These are phyloP conservation scores for Indri indri DNA, from an alignment of 2,113 vertebrate genomes.

Conservation along the genomic window DNA sequence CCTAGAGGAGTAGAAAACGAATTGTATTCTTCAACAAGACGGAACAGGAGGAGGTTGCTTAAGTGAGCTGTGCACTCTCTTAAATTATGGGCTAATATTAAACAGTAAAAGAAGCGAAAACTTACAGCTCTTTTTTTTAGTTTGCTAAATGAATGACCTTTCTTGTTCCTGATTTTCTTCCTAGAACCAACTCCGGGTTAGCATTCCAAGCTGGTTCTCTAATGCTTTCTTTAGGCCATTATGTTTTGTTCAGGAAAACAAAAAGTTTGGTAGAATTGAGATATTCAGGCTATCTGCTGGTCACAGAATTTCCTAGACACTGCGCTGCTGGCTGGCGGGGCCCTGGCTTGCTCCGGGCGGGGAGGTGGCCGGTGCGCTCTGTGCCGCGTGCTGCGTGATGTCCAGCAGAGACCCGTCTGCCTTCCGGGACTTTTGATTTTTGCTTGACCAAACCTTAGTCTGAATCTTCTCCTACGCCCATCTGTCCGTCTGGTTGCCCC, in stretches of 20 bases:
- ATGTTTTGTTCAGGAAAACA: neutral
- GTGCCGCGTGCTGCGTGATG: no score
- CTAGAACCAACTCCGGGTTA: conserved; percentile 63
- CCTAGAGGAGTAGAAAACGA: conserved; percentile 84
- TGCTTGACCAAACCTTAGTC: neutral
- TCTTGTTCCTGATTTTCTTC: conserved; percentile 69
- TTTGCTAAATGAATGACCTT: conserved; percentile 75
- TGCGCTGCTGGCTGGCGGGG: accelerated
- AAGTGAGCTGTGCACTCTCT: conserved; percentile 74
- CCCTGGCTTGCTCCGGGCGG: no score
- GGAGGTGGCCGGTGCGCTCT: no score
- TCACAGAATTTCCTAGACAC: accelerated
- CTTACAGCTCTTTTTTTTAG: conserved; percentile 77
- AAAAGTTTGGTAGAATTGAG: neutral
- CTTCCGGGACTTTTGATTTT: neutral
- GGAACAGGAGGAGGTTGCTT: conserved; percentile 76
- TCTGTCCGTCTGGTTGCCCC: neutral
- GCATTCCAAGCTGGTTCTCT: conserved; percentile 54
- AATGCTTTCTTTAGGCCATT: neutral
- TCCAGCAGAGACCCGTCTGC: neutral
- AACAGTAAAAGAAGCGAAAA: conserved; percentile 79
- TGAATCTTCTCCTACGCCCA: no score
- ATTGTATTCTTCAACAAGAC: conserved; percentile 82
- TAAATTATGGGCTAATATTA: conserved; percentile 83
- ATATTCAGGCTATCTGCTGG: accelerated